Evolutionary conservation across 2,797 vertebrate species (phyloP).

Genomic region (Gymnoscopelus microlampas): DNA sequence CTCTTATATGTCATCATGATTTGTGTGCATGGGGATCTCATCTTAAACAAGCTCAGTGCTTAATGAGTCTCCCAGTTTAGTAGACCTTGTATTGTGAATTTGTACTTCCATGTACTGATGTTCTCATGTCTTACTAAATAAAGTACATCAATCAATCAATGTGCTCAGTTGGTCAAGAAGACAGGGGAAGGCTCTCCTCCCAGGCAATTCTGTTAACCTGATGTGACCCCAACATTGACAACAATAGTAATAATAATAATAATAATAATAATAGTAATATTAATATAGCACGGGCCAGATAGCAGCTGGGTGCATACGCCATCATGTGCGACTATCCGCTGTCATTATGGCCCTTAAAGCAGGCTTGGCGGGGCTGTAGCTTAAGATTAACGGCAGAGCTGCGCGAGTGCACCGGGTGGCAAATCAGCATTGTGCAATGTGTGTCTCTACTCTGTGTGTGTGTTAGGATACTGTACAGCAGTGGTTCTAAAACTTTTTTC

Average conservation of each 20-base stretch:
- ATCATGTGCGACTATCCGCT: constrained; percentile 52
- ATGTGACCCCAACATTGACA: constrained; percentile 48
- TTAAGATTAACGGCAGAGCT: constrained; percentile 60
- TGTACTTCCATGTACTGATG: too few species aligned
- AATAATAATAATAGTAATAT: too few species aligned
- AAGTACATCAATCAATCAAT: too few species aligned
- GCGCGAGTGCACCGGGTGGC: constrained; percentile 33
- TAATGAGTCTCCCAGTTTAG: too few species aligned
- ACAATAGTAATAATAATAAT: constrained; percentile 16
- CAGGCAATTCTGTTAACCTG: constrained; percentile 60
- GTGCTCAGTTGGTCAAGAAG: constrained; percentile 56
- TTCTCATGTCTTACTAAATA: too few species aligned
- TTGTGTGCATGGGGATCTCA: too few species aligned
- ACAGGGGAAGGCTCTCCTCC: constrained; percentile 46
- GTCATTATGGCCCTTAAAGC: constrained; percentile 49
- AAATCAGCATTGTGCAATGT: constrained; percentile 13
- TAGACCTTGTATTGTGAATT: too few species aligned
- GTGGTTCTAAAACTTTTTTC: too few species aligned
- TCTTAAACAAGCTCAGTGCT: too few species aligned
- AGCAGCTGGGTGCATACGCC: constrained; percentile 63
- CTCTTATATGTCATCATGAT: too few species aligned
- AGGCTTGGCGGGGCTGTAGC: constrained; percentile 47
- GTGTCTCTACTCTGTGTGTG: neutral
- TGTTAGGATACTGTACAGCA: neutral
- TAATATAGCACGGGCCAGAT: constrained; percentile 61